phyloP scores from a whole-genome alignment of 2,113 vertebrate genomes.

The Daboia siamensis region DNA sequence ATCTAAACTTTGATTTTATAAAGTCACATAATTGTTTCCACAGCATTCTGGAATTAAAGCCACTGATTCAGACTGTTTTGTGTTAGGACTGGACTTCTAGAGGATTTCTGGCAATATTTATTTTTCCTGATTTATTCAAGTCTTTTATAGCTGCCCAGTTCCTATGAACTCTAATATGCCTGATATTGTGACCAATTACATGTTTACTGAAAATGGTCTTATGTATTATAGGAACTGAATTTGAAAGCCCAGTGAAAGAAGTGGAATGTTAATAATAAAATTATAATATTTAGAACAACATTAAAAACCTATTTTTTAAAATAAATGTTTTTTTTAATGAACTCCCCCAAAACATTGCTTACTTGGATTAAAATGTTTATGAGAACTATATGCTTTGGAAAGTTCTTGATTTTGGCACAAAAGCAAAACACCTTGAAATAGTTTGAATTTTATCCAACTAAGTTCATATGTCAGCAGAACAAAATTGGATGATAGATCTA shows the following conservation, averaged over 20 bases:
- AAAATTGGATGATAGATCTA: not conserved
- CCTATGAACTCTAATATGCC: not conserved
- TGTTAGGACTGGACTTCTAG: not conserved
- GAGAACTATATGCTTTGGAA: not conserved
- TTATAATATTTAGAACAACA: not conserved
- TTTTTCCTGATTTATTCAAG: not conserved
- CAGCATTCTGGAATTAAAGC: not conserved
- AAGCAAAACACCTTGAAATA: not conserved
- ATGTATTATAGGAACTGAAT: not conserved
- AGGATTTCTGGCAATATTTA: not conserved
- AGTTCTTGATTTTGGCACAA: not conserved
- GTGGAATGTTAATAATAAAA: not conserved
- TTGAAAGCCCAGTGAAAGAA: not conserved
- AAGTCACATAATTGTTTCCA: not conserved
- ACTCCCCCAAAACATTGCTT: not conserved
- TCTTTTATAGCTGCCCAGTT: not conserved
- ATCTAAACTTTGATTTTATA: not conserved
- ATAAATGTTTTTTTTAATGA: not conserved
- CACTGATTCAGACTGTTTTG: not conserved
- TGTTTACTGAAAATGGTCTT: not conserved
- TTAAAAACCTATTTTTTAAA: not conserved
- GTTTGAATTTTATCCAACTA: not conserved
- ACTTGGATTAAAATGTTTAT: not conserved
- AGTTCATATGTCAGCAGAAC: not conserved
- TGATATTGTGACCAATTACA: not conserved